phyloP scores from a whole-genome alignment of 2,888 invertebrate genomes.

The Luperina nickerlii region DNA sequence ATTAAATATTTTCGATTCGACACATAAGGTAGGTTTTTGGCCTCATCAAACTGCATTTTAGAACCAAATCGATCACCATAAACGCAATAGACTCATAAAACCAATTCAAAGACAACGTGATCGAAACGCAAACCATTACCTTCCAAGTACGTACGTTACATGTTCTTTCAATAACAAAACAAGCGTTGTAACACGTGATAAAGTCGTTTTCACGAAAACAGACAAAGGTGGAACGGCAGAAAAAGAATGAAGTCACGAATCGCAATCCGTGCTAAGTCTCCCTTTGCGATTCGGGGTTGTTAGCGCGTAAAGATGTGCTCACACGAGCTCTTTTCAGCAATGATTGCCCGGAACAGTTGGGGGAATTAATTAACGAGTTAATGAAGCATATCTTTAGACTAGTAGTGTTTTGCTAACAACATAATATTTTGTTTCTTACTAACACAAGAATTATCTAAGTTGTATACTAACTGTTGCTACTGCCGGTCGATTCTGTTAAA shows the following conservation, averaged over 20 bases:
- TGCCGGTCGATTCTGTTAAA: too few species aligned
- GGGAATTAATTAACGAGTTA: too few species aligned
- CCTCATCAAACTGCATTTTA: conserved; percentile 1
- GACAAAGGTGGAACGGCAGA: conserved; percentile 71
- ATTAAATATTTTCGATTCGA: not conserved
- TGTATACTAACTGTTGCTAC: not conserved
- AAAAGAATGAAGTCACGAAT: conserved; percentile 74
- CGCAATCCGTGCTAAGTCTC: conserved; percentile 66
- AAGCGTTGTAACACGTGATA: conserved; percentile 69
- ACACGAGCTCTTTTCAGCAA: not conserved
- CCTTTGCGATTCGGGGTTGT: conserved; percentile 63
- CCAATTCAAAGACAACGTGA: conserved; percentile 61
- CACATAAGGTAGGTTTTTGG: not conserved
- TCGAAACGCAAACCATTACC: conserved; percentile 57
- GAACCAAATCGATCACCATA: conserved; percentile 38
- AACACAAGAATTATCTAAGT: not conserved
- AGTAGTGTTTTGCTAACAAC: not conserved
- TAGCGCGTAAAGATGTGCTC: conserved; percentile 43
- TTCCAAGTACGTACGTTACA: conserved; percentile 65
- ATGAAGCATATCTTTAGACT: not conserved
- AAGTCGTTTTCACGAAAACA: conserved; percentile 73
- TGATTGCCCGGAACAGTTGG: not conserved
- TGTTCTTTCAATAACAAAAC: conserved; percentile 71
- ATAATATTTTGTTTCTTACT: not conserved
- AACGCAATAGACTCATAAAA: conserved; percentile 54